phyloP scores from a whole-genome alignment of 2,113 vertebrate genomes.

The Conger conger region DNA sequence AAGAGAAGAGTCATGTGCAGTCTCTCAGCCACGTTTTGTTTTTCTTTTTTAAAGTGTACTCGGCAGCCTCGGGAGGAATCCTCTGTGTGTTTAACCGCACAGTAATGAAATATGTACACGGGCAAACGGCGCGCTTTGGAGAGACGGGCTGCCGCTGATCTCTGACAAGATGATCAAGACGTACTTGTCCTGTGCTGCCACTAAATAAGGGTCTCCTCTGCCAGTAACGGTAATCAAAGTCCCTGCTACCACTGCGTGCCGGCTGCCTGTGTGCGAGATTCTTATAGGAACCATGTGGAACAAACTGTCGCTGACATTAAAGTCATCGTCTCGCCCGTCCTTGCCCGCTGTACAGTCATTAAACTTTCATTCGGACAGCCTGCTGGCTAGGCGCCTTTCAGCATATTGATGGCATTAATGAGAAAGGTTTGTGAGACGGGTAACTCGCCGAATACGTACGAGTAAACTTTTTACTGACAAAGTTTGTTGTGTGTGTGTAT shows the following conservation, averaged over 20 bases:
- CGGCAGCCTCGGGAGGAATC: not conserved
- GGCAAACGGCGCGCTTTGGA: conserved; percentile 31
- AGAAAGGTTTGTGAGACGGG: conserved; percentile 45
- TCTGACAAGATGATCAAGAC: conserved; percentile 85
- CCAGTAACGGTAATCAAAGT: conserved; percentile 68
- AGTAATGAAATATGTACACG: conserved; percentile 60
- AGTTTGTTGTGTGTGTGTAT: conserved; percentile 5
- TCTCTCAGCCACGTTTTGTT: not conserved
- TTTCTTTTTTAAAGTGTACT: not conserved
- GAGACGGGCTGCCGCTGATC: conserved; percentile 62
- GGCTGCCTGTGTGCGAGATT: conserved; percentile 74
- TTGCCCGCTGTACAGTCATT: conserved; percentile 52
- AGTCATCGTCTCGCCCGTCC: conserved; percentile 57
- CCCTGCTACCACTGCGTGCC: conserved; percentile 71
- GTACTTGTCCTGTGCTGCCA: conserved; percentile 76
- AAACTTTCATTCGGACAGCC: conserved; percentile 53
- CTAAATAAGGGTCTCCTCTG: conserved; percentile 75
- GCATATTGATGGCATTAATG: conserved; percentile 55
- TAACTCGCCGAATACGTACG: conserved; percentile 28
- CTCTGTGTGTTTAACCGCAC: conserved; percentile 38
- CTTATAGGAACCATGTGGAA: conserved; percentile 88
- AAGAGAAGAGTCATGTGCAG: conserved; percentile 29
- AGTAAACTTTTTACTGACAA: conserved; percentile 29
- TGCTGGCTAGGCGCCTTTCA: conserved; percentile 37
- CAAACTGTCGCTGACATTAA: conserved; percentile 76